Conservation (phyloP, 2,888 invertebrate genomes). For the Hedychridium roseum region DNA sequence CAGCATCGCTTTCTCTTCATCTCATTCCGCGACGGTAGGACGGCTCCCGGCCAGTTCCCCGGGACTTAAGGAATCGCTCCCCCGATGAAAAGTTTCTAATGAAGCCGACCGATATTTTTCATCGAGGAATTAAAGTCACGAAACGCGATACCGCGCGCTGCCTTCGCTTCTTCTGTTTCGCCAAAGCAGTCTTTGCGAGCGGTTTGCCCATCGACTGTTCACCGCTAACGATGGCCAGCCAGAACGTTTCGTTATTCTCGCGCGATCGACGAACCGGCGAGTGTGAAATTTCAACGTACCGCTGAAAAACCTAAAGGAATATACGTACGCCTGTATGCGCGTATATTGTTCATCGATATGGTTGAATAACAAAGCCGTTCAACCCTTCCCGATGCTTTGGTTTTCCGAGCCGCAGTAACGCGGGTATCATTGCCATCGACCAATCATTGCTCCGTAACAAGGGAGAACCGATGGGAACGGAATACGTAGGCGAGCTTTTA, state of each 20-base stretch:
- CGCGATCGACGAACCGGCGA: conserved; percentile 3
- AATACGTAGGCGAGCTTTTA: no score
- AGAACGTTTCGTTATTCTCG: conserved; percentile 4
- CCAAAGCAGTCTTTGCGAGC: background rate
- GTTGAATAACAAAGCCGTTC: conserved; percentile 13
- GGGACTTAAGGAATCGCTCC: conserved; percentile 22
- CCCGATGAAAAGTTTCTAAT: conserved; percentile 21
- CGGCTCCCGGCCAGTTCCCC: conserved; percentile 8
- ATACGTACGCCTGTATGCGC: background rate
- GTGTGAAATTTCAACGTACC: conserved; percentile 20
- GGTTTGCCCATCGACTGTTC: background rate
- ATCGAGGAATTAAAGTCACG: conserved; percentile 5
- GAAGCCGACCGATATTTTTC: conserved; percentile 17
- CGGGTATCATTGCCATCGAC: no score
- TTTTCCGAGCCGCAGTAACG: no score
- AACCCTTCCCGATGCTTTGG: no score
- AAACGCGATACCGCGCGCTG: conserved; percentile 6
- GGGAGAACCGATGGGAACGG: no score
- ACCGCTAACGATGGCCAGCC: background rate
- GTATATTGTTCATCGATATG: conserved; percentile 2
- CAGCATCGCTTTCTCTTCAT: no score
- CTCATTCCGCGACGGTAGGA: no score
- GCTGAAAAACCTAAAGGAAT: conserved; percentile 6
- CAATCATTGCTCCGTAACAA: no score
- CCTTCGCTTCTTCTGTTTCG: no score